Evolutionary conservation across 2,888 invertebrate genomes (phyloP).

Genomic region (Candidula unifasciata): DNA sequence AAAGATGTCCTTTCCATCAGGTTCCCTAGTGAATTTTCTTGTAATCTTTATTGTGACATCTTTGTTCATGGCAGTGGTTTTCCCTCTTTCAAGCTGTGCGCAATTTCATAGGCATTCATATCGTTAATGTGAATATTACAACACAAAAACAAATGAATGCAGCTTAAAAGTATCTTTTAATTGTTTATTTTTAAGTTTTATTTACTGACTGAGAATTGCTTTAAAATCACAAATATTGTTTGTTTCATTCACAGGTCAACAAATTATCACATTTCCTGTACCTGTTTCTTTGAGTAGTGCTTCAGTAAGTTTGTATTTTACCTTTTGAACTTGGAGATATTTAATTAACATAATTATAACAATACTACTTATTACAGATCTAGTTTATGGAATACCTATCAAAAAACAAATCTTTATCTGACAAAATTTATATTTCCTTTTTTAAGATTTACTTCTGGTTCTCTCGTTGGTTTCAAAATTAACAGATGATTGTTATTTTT

Average conservation of each 20-base stretch:
- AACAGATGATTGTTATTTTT: no score
- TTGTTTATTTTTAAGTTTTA: not conserved
- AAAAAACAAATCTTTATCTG: no score
- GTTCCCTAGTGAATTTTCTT: slow-evolving; percentile 99
- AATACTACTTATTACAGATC: no score
- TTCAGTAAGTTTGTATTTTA: slow-evolving; percentile 61
- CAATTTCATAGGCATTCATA: slow-evolving; percentile 97
- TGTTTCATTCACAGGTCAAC: slow-evolving; percentile 61
- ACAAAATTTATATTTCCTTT: no score
- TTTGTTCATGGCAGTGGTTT: slow-evolving; percentile 84
- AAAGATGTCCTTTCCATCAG: slow-evolving; percentile 97
- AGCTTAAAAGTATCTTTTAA: no score
- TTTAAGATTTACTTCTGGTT: not conserved
- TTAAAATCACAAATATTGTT: not conserved
- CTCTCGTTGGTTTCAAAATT: not conserved
- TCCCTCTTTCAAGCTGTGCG: slow-evolving; percentile 95
- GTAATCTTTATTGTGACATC: slow-evolving; percentile 99
- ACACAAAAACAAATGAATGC: no score
- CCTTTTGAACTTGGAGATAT: no score
- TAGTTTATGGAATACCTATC: no score
- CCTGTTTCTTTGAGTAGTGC: slow-evolving; percentile 74
- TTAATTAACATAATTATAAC: no score
- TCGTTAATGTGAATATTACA: no score
- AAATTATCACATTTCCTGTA: slow-evolving; percentile 77
- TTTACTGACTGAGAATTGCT: not conserved